Base-by-base conservation (phyloP, 2,888 invertebrate genomes). In the Chaetogeoica ovagalla region DNA sequence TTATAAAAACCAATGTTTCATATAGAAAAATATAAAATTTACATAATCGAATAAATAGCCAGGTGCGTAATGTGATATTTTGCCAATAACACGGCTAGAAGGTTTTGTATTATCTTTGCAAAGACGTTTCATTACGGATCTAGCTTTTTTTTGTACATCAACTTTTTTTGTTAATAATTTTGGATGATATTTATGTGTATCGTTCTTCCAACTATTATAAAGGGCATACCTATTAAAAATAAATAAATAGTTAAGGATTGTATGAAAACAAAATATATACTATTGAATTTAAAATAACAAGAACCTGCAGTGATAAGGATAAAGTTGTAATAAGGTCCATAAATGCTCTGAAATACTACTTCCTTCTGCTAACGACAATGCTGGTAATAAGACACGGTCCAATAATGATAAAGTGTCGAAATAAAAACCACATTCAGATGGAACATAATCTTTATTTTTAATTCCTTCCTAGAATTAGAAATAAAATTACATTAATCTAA, bases 91-190 rank as follows among this genome's bases (percentile, higher is more conserved):
- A 82, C 99, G 90, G 0, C 99, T 99, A 82, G 97, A 94, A 1
- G 95, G 96, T 86, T 98, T 99, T 9, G 98, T 96, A 85, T 97
- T 99, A 86, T 99, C 99, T 86, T 99, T 99, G 84, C 97, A 97
- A 59, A 96, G 95, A 83, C 94, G 91, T 88, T 98, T 98, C 95
- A 99, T 96, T 59, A 98, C 93, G 83, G 96, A 96, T 86, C 97
- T 97, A 70, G 97, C 94, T 85, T 94, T 91, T 85, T 97, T 96
- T 83, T 96, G 90, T 0, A 94, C 92, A 85, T 95, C 94, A 0
- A 95, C 96, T 63, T 94, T 90, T 57, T 94, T 93, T 30, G 93
- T 89, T 85, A 97, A 90, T 75, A 99, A 87, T 62, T 92, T 90
- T 0, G 98, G 94, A 86, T 97, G 95, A 68, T 92, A 88, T 82